Evolutionary conservation across 2,888 invertebrate genomes (phyloP), one percentile per base, ranked within the genome.

Genomic region (Operophtera brumata): DNA sequence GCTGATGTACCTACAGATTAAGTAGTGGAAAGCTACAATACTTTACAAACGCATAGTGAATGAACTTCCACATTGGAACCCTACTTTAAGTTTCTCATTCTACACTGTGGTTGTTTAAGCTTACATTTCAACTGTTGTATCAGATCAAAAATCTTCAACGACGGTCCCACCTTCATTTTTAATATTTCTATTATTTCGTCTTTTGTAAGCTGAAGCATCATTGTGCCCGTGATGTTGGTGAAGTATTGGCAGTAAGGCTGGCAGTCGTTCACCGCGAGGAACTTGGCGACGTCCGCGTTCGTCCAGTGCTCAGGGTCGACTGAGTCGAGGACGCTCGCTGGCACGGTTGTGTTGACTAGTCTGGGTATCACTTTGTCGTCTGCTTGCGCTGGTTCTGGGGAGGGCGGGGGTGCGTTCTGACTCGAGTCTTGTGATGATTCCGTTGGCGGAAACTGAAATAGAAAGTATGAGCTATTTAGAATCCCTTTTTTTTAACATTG

Each of bases 101-200:
- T 89, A 72, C 93, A 92, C 76, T 94, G 93, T 61, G 94, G 93
- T 59, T 94, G 94, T 82, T 94, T 94, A 61, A 95, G 93, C 91
- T 96, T 96, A 81, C 94, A 94, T 89, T 96, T 97, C 47, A 98
- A 91, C 78, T 97, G 96, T 75, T 97, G 96, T 75, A 98, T 96
- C 64, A 98, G 92, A 89, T 98, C 97, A 77, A 93, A 96, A 71
- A 98, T 97, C 91, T 98, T 98, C 57, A 98, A 84, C 12, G 97
- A 97, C 6, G 98, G 98, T 1, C 98, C 98, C 55, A 98, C 97
- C 91, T 97, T 98, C 93, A 96, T 97, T 66, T 96, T 95, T 20
- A 97, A 94, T 61, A 97, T 90, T 71, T 95, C 95, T 69, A 97
- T 94, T 61, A 98, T 96, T 86, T 97, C 95, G 78, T 97, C 97